Conservation (phyloP, 2,888 invertebrate genomes). For the Aplocera efformata region DNA sequence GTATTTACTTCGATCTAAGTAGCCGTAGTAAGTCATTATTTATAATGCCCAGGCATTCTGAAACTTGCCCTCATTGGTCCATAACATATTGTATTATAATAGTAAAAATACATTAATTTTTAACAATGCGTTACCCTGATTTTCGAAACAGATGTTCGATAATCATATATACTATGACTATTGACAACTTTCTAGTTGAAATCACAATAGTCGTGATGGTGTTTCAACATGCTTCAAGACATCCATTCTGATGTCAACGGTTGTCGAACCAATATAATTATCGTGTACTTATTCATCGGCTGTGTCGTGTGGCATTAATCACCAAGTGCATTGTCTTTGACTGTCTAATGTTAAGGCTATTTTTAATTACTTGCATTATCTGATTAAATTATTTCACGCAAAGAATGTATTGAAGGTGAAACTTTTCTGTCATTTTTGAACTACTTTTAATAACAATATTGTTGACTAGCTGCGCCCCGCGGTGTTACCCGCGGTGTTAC, state of each 20-base stretch:
- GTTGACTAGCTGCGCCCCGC: too few relatives aligned
- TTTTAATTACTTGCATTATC: constrained; percentile 16
- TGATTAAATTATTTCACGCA: constrained; percentile 5
- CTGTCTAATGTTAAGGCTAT: constrained; percentile 20
- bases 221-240: constrained; percentile 18
- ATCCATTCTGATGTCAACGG: constrained; percentile 21
- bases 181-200: constrained; percentile 19
- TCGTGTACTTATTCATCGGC: constrained; percentile 16
- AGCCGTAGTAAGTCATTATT: too few relatives aligned
- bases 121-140: too few relatives aligned
- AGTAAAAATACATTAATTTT: too few relatives aligned
- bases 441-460: too few relatives aligned
- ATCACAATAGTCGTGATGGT: constrained; percentile 17
- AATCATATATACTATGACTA: not conserved
- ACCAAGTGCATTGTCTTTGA: constrained; percentile 30
- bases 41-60: too few relatives aligned
- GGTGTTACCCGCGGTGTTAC: too few relatives aligned
- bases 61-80: too few relatives aligned
- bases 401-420: not conserved
- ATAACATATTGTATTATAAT: too few relatives aligned
- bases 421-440: too few relatives aligned
- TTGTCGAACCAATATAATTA: constrained; percentile 18
- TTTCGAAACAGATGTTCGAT: not conserved
- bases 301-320: constrained; percentile 31
- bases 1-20: too few relatives aligned